These are phyloP conservation scores for Aviceda subcristata DNA, from an alignment of 2,113 vertebrate species.

Conservation along the genomic window DNA sequence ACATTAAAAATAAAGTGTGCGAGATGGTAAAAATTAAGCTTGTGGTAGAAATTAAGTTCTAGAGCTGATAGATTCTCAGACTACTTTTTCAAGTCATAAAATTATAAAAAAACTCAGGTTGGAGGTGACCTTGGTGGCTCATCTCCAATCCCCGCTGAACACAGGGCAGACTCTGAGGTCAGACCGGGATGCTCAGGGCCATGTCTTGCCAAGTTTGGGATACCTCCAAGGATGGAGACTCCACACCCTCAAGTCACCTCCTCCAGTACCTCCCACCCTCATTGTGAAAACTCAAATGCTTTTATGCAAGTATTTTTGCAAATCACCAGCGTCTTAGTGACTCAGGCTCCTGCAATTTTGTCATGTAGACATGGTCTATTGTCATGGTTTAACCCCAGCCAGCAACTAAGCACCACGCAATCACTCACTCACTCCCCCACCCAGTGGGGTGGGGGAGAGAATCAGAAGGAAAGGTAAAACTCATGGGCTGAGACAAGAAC, in stretches of 20 bases:
- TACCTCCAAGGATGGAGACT: not conserved
- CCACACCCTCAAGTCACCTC: not conserved
- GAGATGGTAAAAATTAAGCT: not conserved
- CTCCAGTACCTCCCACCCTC: not conserved
- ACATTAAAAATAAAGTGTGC: not conserved
- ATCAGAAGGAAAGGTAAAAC: too few relatives aligned
- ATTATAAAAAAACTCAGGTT: not conserved
- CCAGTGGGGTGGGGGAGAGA: too few relatives aligned
- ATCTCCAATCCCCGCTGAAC: fast-evolving
- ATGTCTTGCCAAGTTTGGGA: not conserved
- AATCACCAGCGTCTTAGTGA: not conserved
- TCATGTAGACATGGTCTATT: not conserved
- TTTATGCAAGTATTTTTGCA: not conserved
- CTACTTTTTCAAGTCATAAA: not conserved
- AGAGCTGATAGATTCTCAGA: not conserved
- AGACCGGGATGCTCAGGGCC: not conserved
- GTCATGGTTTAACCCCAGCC: too few relatives aligned
- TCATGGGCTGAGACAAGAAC: too few relatives aligned
- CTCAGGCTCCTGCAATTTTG: not conserved
- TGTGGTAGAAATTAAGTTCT: not conserved
- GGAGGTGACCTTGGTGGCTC: not conserved
- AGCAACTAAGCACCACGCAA: too few relatives aligned
- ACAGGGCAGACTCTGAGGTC: not conserved
- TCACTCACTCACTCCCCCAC: too few relatives aligned
- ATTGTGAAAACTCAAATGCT: not conserved